phyloP scores from a whole-genome alignment of 23 tunicate genomes.

The Corella eumyota region DNA sequence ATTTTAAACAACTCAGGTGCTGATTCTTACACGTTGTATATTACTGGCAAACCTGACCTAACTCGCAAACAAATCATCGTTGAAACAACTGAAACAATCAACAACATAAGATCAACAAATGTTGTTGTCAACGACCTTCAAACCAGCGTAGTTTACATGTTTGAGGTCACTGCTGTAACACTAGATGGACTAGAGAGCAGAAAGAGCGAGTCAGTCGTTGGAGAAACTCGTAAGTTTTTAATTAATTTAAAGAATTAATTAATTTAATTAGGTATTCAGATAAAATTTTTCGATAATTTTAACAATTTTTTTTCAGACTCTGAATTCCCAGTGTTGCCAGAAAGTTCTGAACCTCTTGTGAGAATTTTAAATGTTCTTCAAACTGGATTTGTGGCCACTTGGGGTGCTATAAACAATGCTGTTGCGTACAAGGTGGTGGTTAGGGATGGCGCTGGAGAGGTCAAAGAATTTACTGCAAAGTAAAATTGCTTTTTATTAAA shows the following conservation, averaged over 20 bases:
- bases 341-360: constrained; percentile 20
- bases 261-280: no score
- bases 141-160: constrained; percentile 37
- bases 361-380: constrained; percentile 10
- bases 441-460: no score
- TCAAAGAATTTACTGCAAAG: no score
- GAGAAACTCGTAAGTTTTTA: constrained; percentile 40
- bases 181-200: constrained; percentile 31
- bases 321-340: constrained; percentile 24
- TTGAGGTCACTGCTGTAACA: constrained; percentile 34
- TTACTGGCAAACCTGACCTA: not conserved
- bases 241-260: no score
- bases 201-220: constrained; percentile 21
- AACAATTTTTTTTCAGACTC: constrained; percentile 18
- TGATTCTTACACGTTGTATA: constrained; percentile 30
- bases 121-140: constrained; percentile 19
- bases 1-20: constrained; percentile 67
- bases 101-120: constrained; percentile 1
- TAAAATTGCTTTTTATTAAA: no score
- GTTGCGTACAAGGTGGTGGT: constrained; percentile 22
- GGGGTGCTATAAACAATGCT: constrained; percentile 37
- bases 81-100: constrained; percentile 9
- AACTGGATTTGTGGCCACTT: constrained; percentile 16
- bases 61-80: not conserved
- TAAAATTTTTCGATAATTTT: no score